Evolutionary conservation across 2,797 vertebrate genomes (phyloP).

Genomic region (Coluber constrictor): DNA sequence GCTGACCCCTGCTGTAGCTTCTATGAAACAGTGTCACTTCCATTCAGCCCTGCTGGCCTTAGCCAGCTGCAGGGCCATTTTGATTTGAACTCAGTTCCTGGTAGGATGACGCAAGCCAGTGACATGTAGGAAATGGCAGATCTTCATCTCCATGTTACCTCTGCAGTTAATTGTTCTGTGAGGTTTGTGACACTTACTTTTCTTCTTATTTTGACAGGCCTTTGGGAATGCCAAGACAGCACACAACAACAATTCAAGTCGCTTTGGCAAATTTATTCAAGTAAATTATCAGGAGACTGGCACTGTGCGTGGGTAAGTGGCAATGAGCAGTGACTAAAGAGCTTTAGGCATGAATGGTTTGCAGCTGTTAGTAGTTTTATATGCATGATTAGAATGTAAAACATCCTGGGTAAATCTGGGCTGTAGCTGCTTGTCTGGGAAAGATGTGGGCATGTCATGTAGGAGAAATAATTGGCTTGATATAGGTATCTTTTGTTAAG

Average conservation of each 20-base stretch:
- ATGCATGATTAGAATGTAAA: not conserved
- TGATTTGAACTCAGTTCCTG: not conserved
- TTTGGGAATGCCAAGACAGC: conserved; percentile 97
- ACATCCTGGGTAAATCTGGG: not conserved
- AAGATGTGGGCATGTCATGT: conserved; percentile 1
- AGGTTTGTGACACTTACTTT: not conserved
- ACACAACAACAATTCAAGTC: conserved; percentile 98
- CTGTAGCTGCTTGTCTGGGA: not conserved
- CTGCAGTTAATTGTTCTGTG: not conserved
- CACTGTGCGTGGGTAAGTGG: conserved; percentile 91
- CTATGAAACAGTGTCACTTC: not conserved
- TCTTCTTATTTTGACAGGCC: conserved; percentile 76
- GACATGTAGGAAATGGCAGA: not conserved
- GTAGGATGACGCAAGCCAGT: not conserved
- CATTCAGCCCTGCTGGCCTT: not conserved
- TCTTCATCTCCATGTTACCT: not conserved
- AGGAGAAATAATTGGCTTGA: not conserved
- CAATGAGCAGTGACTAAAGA: fast-evolving
- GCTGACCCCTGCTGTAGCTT: not conserved
- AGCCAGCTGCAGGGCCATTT: not conserved
- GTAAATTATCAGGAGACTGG: conserved; percentile 98
- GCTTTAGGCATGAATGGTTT: conserved; percentile 30
- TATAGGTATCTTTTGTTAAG: not conserved
- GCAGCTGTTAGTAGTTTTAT: not conserved
- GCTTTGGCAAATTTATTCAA: conserved; percentile 98